phyloP scores from a whole-genome alignment of 2,113 vertebrate species.

The Oryzias celebensis region DNA sequence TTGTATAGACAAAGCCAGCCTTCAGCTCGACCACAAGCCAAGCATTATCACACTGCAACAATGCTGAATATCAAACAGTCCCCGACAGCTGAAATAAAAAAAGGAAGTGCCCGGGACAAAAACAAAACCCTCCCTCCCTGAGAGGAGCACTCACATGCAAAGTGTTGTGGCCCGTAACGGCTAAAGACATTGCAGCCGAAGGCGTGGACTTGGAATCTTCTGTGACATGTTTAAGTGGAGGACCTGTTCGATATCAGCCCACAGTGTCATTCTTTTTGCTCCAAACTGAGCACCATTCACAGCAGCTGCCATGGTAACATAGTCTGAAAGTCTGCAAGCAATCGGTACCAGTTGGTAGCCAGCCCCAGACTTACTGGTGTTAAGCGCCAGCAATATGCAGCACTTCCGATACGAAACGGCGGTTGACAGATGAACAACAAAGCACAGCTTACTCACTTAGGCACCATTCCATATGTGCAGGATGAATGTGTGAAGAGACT shows the following conservation, averaged over 20 bases:
- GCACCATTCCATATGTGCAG: constrained; percentile 57
- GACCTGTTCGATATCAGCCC: constrained; percentile 69
- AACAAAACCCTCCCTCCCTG: constrained; percentile 40
- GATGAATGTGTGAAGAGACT: constrained; percentile 45
- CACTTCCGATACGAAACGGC: constrained; percentile 49
- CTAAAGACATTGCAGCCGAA: constrained; percentile 45
- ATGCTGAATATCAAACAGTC: constrained; percentile 81
- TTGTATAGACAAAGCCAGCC: constrained; percentile 69
- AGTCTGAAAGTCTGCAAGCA: constrained; percentile 76
- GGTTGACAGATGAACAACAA: constrained; percentile 47
- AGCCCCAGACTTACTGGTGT: constrained; percentile 71
- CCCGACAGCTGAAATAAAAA: constrained; percentile 38
- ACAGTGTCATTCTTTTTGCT: constrained; percentile 78
- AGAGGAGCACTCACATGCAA: constrained; percentile 43
- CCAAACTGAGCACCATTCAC: constrained; percentile 77
- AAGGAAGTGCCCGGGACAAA: constrained; percentile 57
- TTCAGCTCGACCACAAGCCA: constrained; percentile 69
- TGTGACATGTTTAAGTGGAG: constrained; percentile 68
- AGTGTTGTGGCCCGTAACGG: constrained; percentile 30
- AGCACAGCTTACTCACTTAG: constrained; percentile 28
- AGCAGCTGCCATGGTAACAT: constrained; percentile 82
- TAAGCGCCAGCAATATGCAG: constrained; percentile 66
- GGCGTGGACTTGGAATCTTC: constrained; percentile 37
- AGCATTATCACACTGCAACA: constrained; percentile 72
- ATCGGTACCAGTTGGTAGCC: constrained; percentile 81